A percentile compares a stretch with the other conserved stretches of the same genome.
These are phyloP conservation scores for Neoitamus cyanurus DNA, from an alignment of 2,888 invertebrate species.

Conservation along the genomic window DNA sequence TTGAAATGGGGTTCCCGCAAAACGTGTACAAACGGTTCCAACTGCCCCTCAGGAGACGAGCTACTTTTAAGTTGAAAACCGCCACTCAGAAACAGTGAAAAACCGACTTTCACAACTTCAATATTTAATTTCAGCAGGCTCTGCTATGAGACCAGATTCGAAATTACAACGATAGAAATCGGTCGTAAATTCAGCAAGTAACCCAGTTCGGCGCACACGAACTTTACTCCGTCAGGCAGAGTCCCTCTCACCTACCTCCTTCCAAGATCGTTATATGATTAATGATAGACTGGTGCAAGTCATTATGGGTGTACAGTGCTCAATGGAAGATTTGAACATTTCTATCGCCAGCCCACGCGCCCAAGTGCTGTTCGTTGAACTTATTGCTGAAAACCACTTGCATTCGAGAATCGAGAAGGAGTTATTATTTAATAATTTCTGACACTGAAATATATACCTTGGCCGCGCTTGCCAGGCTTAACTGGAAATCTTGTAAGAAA, in stretches of 20 bases:
- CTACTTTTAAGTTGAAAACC: background rate
- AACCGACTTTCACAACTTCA: constrained; percentile 4
- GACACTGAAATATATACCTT: constrained; percentile 6
- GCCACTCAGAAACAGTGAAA: background rate
- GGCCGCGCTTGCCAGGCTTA: background rate
- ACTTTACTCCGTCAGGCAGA: background rate
- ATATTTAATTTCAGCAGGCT: background rate
- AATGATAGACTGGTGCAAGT: constrained; percentile 19
- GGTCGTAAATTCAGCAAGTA: constrained; percentile 30
- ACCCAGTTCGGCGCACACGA: constrained; percentile 13
- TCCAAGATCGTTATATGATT: constrained; percentile 26
- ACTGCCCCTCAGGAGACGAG: background rate
- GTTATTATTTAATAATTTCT: constrained; percentile 37
- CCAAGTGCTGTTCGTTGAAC: constrained; percentile 14
- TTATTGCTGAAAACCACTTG: background rate
- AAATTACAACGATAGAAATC: constrained; percentile 21
- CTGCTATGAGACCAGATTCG: background rate
- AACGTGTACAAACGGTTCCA: background rate
- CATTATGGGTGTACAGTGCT: background rate
- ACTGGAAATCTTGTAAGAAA: constrained; percentile 29
- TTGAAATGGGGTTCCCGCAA: background rate
- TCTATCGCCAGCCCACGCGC: constrained; percentile 33
- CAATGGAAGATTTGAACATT: constrained; percentile 18
- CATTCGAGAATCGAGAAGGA: constrained; percentile 1
- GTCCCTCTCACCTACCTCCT: constrained; percentile 32